Conservation (phyloP, 2,113 vertebrate species). For the Danio rerio region GRCz12tu NC_133184.1:6130001-6130500, state of each 20-base stretch:
- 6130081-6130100: background rate
- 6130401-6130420: slow-evolving; percentile 1
- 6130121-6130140: background rate
- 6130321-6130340: background rate
- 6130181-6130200: background rate
- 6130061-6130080: background rate
- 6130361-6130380: slow-evolving; percentile 9
- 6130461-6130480: too few species aligned
- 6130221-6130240: background rate
- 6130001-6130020: background rate
- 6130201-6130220: background rate
- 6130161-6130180: background rate
- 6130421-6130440: slow-evolving; percentile 8
- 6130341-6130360: background rate
- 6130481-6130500: too few species aligned
- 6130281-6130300: slow-evolving; percentile 32
- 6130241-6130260: slow-evolving; percentile 17
- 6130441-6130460: background rate
- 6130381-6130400: slow-evolving; percentile 6
- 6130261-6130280: slow-evolving; percentile 1
- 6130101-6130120: background rate
- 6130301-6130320: background rate
- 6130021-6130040: background rate
- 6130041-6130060: background rate
- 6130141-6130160: background rate